phyloP scores from a whole-genome alignment of 2,113 vertebrate genomes.

The Paratilapia polleni region DNA sequence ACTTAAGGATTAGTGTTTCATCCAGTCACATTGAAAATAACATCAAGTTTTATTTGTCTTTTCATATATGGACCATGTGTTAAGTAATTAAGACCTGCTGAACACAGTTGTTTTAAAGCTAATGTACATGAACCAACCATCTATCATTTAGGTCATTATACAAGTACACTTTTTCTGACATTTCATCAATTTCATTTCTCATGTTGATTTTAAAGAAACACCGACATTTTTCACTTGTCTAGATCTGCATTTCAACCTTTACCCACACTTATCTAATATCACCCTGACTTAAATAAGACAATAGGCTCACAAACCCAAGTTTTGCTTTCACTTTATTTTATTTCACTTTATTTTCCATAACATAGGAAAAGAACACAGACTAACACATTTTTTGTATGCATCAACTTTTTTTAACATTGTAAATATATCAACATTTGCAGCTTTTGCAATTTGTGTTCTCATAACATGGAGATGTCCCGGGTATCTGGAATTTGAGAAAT shows the following conservation, averaged over 20 bases:
- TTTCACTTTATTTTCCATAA: constrained; percentile 61
- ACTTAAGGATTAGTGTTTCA: neutral
- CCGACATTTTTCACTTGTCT: neutral
- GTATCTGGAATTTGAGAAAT: neutral
- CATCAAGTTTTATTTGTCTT: too few relatives aligned
- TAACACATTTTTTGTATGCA: neutral
- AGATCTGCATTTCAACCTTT: neutral
- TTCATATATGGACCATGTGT: too few relatives aligned
- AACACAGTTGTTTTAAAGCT: neutral
- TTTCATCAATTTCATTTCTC: neutral
- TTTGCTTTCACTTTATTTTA: constrained; percentile 61
- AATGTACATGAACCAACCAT: neutral
- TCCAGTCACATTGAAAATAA: neutral
- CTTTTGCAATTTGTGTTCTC: neutral
- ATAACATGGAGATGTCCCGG: neutral
- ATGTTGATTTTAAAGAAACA: neutral
- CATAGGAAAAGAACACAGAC: constrained; percentile 41
- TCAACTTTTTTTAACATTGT: constrained; percentile 12
- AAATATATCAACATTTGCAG: neutral
- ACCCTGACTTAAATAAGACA: neutral
- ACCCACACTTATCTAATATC: neutral
- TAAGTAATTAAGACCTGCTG: neutral
- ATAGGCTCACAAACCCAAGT: neutral
- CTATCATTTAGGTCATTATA: neutral
- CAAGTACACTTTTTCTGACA: accelerated